phyloP scores from a whole-genome alignment of 1,140 invertebrate species.

The Polypedilum vanderplanki region DNA sequence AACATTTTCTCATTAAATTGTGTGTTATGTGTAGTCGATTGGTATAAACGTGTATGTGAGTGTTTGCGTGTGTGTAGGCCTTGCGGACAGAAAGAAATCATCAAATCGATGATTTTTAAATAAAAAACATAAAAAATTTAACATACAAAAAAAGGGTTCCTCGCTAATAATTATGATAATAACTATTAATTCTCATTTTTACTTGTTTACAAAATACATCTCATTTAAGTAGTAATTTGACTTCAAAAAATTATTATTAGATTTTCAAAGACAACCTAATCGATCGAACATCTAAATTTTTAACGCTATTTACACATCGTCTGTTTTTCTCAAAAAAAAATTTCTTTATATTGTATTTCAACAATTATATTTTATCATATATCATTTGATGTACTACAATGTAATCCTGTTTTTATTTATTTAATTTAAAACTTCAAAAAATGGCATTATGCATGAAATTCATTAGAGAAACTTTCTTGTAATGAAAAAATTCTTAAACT shows the following conservation, averaged over 20 bases:
- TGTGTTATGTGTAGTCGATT: too few relatives aligned
- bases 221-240: constrained; percentile 8
- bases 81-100: constrained; percentile 2
- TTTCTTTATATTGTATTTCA: background rate
- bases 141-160: background rate
- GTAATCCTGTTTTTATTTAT: background rate
- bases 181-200: background rate
- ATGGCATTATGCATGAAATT: background rate
- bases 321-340: background rate
- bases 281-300: background rate
- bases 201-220: background rate
- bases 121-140: background rate
- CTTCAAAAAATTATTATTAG: constrained; percentile 10
- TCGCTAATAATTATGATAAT: background rate
- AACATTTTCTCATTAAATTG: background rate
- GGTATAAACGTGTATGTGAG: too few relatives aligned
- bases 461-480: background rate
- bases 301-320: constrained; percentile 1
- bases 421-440: constrained; percentile 5
- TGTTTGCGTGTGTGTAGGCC: background rate
- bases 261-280: background rate
- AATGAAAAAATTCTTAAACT: constrained; percentile 1
- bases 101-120: background rate
- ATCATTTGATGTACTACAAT: background rate
- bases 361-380: constrained; percentile 20